Percentiles rank a stretch among this genome's conserved stretches.
These are phyloP conservation scores for Sceloporus tristichus DNA, from an alignment of 2,113 vertebrate genomes.

Conservation along the genomic window DNA sequence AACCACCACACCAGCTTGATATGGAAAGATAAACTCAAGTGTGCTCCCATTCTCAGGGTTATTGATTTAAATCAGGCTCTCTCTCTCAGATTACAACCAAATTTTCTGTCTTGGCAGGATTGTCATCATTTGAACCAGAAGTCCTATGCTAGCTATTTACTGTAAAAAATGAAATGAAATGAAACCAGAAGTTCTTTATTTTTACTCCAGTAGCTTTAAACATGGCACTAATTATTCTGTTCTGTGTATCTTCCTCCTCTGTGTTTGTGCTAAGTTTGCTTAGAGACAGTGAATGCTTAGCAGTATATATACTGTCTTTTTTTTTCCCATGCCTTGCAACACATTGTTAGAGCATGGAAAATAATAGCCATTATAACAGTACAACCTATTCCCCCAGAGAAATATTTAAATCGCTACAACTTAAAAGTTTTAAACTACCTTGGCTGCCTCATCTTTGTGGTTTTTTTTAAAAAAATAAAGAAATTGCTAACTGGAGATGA, in stretches of 20 bases:
- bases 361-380: constrained; percentile 6
- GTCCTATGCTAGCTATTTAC: no score
- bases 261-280: neutral
- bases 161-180: no score
- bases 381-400: constrained; percentile 31
- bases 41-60: no score
- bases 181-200: neutral
- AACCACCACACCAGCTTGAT: no score
- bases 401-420: neutral
- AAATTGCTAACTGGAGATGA: neutral
- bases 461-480: neutral
- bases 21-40: no score
- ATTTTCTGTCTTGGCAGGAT: no score
- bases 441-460: neutral
- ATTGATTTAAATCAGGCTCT: no score
- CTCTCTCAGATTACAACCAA: no score
- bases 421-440: constrained; percentile 23
- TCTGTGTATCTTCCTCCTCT: constrained; percentile 32
- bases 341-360: neutral
- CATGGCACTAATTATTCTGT: constrained; percentile 15
- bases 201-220: neutral
- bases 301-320: neutral
- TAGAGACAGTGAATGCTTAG: constrained; percentile 29
- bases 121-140: neutral
- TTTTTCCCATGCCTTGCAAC: constrained; percentile 27